Base-by-base conservation (phyloP, 2,113 vertebrate species). In the Prunella himalayana region DNA sequence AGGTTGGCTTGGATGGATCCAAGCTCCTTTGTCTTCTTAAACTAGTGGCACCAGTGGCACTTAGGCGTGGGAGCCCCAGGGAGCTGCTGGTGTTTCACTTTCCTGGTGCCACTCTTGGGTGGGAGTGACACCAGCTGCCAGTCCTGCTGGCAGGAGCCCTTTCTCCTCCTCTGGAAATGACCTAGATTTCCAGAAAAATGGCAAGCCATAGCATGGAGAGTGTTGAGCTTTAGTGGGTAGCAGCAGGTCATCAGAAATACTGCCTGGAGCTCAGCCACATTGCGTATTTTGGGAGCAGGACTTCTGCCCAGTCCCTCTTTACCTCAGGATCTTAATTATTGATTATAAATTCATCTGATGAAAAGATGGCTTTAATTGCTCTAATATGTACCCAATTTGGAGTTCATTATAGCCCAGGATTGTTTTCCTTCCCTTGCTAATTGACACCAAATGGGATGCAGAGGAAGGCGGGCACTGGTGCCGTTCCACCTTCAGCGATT, bases 331-430 rank as follows among this genome's bases (percentile, higher is more conserved):
- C 95, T 97, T 93, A 97, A 96, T 97, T 97, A 97, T 96, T 96
- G 95, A 97, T 97, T 98, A 96, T 97, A 97, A 97, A 97, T 98
- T 97, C 93, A 96, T 97, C 95, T 95, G 54, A 56, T 95, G 88
- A 95, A 96, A 97, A 97, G 87, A 96, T 95, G 64, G 92, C 87
- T 96, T 45, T 96, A 96, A 97, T 97, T 94, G 79, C 86, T 96
- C 56, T 98, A 97, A 97, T 97, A 96, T 94, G 85, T 60, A 94
- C 91, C 94, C 96, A 97, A 92, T 97, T 98, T 97, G 89, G 95
- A 98, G 92, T 96, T 98, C 91, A 90, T 96, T 97, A 97, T 80
- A 65, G 8, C 41, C 92, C 88, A 86, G 96, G 96, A 95, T 97
- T 98, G 89, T 95, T 97, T 98, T 97, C 75, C 81, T 92, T 97